Evolutionary conservation across 2,113 vertebrate species (phyloP).

Genomic region (Mormyrus iriodes): DNA sequence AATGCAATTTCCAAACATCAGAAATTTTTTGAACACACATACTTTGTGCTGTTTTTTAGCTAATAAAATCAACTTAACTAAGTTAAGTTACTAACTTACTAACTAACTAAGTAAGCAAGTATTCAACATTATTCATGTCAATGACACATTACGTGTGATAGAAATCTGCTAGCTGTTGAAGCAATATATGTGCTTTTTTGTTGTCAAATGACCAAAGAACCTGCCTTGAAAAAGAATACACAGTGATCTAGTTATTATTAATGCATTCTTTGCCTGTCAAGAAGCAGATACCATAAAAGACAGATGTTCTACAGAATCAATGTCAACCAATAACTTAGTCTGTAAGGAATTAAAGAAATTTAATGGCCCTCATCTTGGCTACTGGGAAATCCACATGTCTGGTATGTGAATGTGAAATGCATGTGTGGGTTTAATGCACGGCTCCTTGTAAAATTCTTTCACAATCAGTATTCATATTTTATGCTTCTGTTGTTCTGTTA

Average conservation of each 20-base stretch:
- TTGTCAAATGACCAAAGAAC: not conserved
- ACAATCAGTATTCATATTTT: not conserved
- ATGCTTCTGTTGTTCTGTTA: not conserved
- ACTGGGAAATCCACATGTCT: not conserved
- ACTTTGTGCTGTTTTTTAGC: not conserved
- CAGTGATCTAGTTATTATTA: not conserved
- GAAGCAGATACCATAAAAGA: not conserved
- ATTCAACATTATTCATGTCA: not conserved
- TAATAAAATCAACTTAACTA: not conserved
- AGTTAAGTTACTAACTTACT: too few relatives aligned
- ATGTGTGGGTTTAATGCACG: not conserved
- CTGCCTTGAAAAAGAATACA: not conserved
- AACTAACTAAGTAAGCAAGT: too few relatives aligned
- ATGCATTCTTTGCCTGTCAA: not conserved
- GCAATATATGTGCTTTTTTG: not conserved
- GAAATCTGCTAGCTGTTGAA: not conserved
- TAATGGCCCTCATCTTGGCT: not conserved
- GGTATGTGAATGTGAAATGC: not conserved
- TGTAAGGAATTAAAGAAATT: not conserved
- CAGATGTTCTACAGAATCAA: conserved; percentile 6
- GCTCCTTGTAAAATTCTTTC: not conserved
- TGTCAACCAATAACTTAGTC: conserved; percentile 4
- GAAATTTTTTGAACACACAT: not conserved
- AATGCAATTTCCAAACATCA: not conserved
- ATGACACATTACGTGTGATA: not conserved